Evolutionary conservation across 2,797 vertebrate genomes (phyloP).

Genomic region (Spheniscus humboldti): DNA sequence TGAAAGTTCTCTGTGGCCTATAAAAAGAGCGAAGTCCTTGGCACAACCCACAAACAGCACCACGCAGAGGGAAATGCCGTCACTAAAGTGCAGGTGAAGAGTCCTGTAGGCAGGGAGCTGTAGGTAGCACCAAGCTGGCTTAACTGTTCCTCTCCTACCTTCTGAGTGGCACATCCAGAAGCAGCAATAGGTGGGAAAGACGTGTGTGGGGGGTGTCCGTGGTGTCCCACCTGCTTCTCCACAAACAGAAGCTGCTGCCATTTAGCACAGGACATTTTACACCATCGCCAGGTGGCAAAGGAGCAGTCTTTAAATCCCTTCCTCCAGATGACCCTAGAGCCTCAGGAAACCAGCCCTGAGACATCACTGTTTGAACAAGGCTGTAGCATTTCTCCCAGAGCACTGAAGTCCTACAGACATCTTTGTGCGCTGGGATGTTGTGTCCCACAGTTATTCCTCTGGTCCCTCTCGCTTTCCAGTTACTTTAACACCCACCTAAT

Average conservation of each 20-base stretch:
- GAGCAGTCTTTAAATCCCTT: background rate
- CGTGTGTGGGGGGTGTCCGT: rapidly evolving
- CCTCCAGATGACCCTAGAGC: background rate
- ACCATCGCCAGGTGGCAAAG: background rate
- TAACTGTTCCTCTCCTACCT: background rate
- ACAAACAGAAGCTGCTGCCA: background rate
- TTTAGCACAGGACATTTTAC: background rate
- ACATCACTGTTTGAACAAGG: background rate
- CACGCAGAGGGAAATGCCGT: background rate
- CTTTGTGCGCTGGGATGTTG: background rate
- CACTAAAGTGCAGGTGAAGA: background rate
- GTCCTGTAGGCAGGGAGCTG: background rate
- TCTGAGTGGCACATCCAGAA: background rate
- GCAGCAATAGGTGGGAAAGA: background rate
- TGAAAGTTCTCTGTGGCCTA: background rate
- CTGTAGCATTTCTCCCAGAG: background rate
- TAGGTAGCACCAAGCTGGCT: background rate
- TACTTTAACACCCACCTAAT: slow-evolving; percentile 18
- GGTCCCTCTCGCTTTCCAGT: background rate
- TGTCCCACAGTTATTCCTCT: background rate
- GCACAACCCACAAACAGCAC: background rate
- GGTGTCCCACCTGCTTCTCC: background rate
- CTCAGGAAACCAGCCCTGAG: background rate
- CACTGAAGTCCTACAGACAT: background rate
- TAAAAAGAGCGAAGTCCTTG: background rate